Base-by-base conservation (phyloP, 1,140 invertebrate species). In the Anadara kagoshimensis region DNA sequence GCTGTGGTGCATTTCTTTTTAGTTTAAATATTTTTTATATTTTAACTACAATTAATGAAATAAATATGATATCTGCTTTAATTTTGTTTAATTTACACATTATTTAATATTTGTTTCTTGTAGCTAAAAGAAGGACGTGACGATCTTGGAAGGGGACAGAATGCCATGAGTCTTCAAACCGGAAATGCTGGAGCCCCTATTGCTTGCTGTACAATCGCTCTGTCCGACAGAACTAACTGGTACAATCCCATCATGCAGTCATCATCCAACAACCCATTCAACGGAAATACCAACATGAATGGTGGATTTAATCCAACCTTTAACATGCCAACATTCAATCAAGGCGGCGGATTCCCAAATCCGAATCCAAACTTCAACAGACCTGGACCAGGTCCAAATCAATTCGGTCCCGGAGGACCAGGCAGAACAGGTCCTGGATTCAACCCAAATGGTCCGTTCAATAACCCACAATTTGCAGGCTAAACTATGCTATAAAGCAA, bases 121-220 rank as follows among this genome's bases (percentile, higher is more conserved):
- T 64, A 83, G 83, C 72, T 89, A 14, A 91, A 92, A 76, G 85
- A 73, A 10, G 79, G 84, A 8, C 79, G 77, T 56, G 92, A 93
- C 78, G 92, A 93, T 81, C 83, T 91, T 4, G 92, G 92, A 16
- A 71, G 84, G 49, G 91, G 90, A 0, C 87, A 85, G 7, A 81
- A 89, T 68, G 66, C 81, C n/a, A 90, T 87, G 51, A 91, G 91
- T 78, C 58, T 87, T 20, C 87, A 80, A 63, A 92, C 90, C 18
- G 92, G 92, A 10, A 91, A 92, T 79, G 90, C 91, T 16, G 92
- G 92, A 4, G 75, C 80, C 18, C 76, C 89, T 22, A 67, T 92
- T 3, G 91, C 89, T 18, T 92, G 92, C 71, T 90, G 92, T 58
- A 80, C 90, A 10, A 90, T 92, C 43, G 87, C 81, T 29, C 43